Evolutionary conservation across 2,888 invertebrate genomes (phyloP), one percentile per base, ranked within the genome.

Genomic region (Stenichneumon culpator): DNA sequence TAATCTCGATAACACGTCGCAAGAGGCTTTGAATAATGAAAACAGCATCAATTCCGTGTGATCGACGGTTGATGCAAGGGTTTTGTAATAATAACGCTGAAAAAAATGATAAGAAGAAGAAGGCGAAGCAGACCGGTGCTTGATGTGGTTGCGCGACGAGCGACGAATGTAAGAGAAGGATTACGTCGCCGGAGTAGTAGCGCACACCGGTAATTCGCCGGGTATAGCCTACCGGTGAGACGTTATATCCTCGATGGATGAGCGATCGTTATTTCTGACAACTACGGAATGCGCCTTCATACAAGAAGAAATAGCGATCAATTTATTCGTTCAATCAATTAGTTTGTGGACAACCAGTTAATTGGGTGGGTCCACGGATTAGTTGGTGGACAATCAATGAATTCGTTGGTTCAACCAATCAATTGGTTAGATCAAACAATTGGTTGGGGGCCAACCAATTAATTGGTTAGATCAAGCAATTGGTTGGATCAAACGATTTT

Each of bases 101-200:
- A 39, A 39, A 39, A 39, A 39, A 2, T 39, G 39, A 39, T 39
- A 3, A 39, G 39, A 39, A 0, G 11, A 39, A 39, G 32, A 32
- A 7, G 32, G 86, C 87, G 90, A 89, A 32, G 89, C 91, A 89
- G 90, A 90, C 89, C 83, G 83, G 86, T 87, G 82, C 89, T 32
- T 4, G 63, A n/a, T 60, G 74, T 63, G 11, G 22, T 63, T 63
- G n/a, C 2, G 2, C 19, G 50, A 82, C 22, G 84, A 83, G 86
- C 86, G 88, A 89, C 89, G 69, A 79, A 90, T 92, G 92, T 92
- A 92, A 91, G 91, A 91, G 92, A 92, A 91, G 92, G 92, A 92
- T 93, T 92, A 92, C 91, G 90, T 90, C 87, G 88, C 81, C 88
- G 89, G 89, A 87, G 91, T 90, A 92, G 36, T 68, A 39, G 39